These are phyloP conservation scores for Apodemus agrarius DNA, from an alignment of 2,797 vertebrate genomes.

Conservation along the genomic window DNA sequence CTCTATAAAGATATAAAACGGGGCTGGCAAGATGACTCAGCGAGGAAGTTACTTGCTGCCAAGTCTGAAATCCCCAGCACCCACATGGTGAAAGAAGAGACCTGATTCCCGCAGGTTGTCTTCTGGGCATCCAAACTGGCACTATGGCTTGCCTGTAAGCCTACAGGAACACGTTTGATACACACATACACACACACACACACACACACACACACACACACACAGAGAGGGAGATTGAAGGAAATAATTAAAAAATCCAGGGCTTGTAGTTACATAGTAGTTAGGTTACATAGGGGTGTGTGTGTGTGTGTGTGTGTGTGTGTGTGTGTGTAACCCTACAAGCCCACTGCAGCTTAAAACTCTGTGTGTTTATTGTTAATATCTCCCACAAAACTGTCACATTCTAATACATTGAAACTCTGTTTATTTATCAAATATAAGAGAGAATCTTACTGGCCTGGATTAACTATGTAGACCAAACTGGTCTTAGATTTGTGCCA, in stretches of 20 bases:
- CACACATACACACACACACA: background rate
- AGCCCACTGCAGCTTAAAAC: slow-evolving; percentile 21
- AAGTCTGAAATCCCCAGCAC: background rate
- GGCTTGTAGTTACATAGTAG: background rate
- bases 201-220: background rate
- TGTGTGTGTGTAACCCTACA: background rate
- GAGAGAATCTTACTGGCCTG: background rate
- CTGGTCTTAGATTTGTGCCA: background rate
- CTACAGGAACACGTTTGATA: background rate
- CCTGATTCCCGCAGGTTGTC: background rate
- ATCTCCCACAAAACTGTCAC: background rate
- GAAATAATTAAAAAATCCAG: background rate
- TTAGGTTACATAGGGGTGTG: background rate
- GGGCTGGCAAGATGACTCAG: background rate
- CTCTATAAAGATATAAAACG: background rate
- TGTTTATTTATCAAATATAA: background rate
- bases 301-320: background rate
- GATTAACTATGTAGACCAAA: background rate
- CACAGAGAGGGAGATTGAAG: background rate
- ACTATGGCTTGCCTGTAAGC: background rate
- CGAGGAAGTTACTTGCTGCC: background rate
- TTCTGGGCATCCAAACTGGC: background rate
- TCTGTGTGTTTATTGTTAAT: background rate
- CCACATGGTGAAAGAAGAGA: background rate
- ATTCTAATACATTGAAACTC: slow-evolving; percentile 11